Base-by-base conservation (phyloP, 2,113 vertebrate genomes). In the Nibea coibor region DNA sequence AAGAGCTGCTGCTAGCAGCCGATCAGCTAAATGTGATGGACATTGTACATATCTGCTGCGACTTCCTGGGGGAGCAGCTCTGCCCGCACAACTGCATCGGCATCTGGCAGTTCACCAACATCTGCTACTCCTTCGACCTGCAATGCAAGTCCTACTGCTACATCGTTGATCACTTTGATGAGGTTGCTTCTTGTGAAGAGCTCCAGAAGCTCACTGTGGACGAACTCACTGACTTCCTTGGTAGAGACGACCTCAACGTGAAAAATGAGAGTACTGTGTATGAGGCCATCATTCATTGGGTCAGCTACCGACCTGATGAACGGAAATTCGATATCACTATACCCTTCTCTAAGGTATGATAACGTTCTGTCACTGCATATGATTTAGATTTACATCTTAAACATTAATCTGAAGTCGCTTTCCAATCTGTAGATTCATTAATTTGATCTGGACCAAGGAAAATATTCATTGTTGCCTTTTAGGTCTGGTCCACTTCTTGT, bases 131-230 rank as follows among this genome's bases (percentile, higher is more conserved):
- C 69, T 80, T 91, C 0, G 58, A 94, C 9, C 93, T 96, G 78
- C 89, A 67, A 31, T 83, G 76, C 50, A 95, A 90, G 35, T 94
- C 96, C 76, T 95, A 80, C 22, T 48, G 51, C 43, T 96, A 93
- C 83, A 96, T 98, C 73, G 76, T 95, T 50, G 89, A 94, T n/a
- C 92, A 96, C 91, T 97, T 97, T 0, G 93, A 96, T 70, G 58
- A 90, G 17, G 85, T 92, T 7, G 89, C 83, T 17, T 83, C 76
- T 58, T 93, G 94, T 0, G 89, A 92, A 0, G 96, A 97, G 91
- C 95, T 97, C 61, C 85, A 94, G 14, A 92, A 96, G 70, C 95
- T 97, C 43, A 91, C 96, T 0, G 66, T 93, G 35, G 26, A 86
- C 0, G 93, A 97, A 65, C 86, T 98, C 3, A 68, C 70, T 51